Evolutionary conservation across 2,113 vertebrate genomes (phyloP), one percentile per base, ranked within the genome.

Genomic region (Oxyruncus cristatus): DNA sequence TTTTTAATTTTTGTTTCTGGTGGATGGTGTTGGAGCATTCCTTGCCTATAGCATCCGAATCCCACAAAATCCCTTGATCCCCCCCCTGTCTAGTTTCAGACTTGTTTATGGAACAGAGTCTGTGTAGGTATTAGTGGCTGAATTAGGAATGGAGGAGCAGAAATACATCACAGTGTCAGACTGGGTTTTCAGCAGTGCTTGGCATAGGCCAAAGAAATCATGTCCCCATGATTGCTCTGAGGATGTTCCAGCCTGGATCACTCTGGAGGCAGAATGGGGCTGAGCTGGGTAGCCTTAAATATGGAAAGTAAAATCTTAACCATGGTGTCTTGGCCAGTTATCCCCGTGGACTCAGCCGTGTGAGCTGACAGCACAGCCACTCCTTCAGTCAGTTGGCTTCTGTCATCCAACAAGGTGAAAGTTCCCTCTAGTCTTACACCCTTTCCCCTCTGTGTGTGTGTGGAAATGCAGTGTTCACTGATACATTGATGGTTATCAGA

Each of bases 21-120:
- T 93, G 49, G 72, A 71, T 86, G 68, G 68, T 41, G 65, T 61
- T 71, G 50, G 83, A 95, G 83, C 85, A 81, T 95, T 96, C 86
- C 88, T 92, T 91, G 83, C 93, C 93, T 75, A 52, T 14, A 81
- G 61, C 85, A 72, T 71, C 49, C 0, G 44, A 91, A 91, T 91
- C 68, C 52, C 44, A 32, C 82, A 72, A 88, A 96, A 96, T 96
- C 92, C 91, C 79, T 96, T 96, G 93, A 96, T 96, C 95, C 65
- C 61, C 30, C 30, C 8, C 11, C 75, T 92, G 94, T 93, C 95
- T 90, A 56, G 44, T 91, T 94, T 93, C 83, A 92, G 93, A 95
- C 92, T 95, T 96, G 96, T 96, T 97, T 97, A 94, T 95, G 91
- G 94, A 96, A 78, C 65, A 70, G 72, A 84, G 92, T 78, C 88